phyloP scores from a whole-genome alignment of 2,113 vertebrate species.

The Boleophthalmus pectinirostris region DNA sequence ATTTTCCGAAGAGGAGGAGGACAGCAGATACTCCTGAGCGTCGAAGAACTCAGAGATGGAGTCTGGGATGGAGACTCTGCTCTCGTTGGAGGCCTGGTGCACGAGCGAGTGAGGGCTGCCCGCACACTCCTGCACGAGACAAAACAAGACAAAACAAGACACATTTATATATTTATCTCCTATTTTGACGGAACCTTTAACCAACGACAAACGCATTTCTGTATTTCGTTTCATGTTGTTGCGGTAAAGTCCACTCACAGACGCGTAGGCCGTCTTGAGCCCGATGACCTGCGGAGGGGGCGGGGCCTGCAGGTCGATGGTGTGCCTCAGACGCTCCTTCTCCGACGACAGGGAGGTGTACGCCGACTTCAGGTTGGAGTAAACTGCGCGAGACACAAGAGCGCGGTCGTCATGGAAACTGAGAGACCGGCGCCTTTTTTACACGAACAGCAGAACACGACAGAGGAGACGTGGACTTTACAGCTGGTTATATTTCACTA shows the following conservation, averaged over 20 bases:
- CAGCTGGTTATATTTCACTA: too few relatives aligned
- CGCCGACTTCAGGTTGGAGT: conserved; percentile 88
- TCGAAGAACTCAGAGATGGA: conserved; percentile 96
- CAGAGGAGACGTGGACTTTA: too few relatives aligned
- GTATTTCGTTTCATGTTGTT: too few relatives aligned
- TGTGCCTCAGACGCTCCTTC: conserved; percentile 86
- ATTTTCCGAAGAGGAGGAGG: conserved; percentile 97
- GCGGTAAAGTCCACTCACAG: too few relatives aligned
- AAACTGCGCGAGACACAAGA: conserved; percentile 61
- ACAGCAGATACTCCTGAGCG: conserved; percentile 93
- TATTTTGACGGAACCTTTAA: too few relatives aligned
- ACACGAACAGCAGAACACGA: neutral
- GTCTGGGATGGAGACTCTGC: conserved; percentile 88
- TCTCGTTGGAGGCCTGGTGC: conserved; percentile 94
- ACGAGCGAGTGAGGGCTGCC: conserved; percentile 83
- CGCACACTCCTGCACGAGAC: conserved; percentile 74
- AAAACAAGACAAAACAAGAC: too few relatives aligned
- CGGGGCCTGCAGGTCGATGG: conserved; percentile 84
- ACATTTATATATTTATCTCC: too few relatives aligned
- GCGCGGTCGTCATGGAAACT: conserved; percentile 60
- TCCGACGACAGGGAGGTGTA: conserved; percentile 85
- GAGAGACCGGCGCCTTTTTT: neutral
- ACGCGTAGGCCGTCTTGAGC: conserved; percentile 85
- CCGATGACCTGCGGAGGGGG: conserved; percentile 86
- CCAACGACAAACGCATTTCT: too few relatives aligned